Evolutionary conservation across 2,113 vertebrate genomes (phyloP), one percentile per base, ranked within the genome.

Genomic region (Paratilapia polleni): DNA sequence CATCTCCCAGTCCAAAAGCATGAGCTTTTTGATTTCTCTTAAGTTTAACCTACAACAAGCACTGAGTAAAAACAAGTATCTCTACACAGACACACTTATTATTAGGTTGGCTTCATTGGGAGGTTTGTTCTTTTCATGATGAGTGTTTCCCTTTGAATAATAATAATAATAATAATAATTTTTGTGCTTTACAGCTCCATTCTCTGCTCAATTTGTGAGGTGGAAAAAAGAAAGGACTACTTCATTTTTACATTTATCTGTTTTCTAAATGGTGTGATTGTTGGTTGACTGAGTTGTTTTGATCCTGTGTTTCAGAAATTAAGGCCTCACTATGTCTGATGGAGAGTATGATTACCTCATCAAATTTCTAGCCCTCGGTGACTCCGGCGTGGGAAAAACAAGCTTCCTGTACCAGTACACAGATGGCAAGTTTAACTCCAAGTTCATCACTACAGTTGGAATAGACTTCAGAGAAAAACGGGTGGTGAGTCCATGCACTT

Each of bases 341-440:
- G 98, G 98, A 93, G 98, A 99, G 80, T 99, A 99, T 2, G 98
- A 99, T 96, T 99, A 99, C 95, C 98, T 99, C 95, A 99, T 99
- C 95, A 99, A 99, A 90, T 98, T 99, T 93, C 94, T 99, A 91
- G 98, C 98, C 7, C 96, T 99, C 0, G 98, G 98, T 34, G 98
- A 99, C 86, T 99, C 98, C 41, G 98, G 98, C 41, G 98, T 99
- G 70, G 98, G 98, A 83, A 99, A 99, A 92, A 99, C 98, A 56
- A 99, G 98, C 93, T 97, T 99, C 49, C 96, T 99, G 54, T 99
- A 98, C 92, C 98, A 99, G 66, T 99, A 99, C 84, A 99, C 98
- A 4, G 98, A 99, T 94, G 96, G 95, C 82, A 99, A 98, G 87
- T 99, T 99, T 90, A 99, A 98, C 94, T 97, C 97, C 83, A 99